phyloP scores from a whole-genome alignment of 2,113 vertebrate species.

The Paracanthobrama guichenoti region DNA sequence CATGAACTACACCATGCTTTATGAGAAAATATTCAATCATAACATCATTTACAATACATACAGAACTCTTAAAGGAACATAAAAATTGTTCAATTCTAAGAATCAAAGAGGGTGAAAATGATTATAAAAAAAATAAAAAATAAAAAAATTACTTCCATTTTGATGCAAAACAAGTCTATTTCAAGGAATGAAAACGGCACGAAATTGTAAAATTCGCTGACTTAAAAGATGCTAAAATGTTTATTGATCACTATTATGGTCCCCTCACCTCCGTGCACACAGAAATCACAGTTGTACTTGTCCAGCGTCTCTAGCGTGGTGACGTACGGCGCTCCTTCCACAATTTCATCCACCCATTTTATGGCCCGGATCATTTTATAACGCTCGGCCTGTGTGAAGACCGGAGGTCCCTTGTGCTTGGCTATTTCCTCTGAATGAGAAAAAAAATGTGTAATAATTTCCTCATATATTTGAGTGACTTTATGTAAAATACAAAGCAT shows the following conservation, averaged over 20 bases:
- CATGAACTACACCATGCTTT: neutral
- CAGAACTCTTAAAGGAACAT: neutral
- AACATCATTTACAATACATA: neutral
- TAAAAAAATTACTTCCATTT: neutral
- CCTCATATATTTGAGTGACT: neutral
- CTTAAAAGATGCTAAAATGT: neutral
- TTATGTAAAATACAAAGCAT: neutral
- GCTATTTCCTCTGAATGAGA: constrained; percentile 85
- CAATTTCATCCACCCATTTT: constrained; percentile 98
- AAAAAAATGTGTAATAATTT: neutral
- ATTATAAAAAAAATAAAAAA: neutral
- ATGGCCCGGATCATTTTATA: constrained; percentile 97
- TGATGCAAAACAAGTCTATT: neutral
- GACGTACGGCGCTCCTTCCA: constrained; percentile 92
- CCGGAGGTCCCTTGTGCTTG: constrained; percentile 95
- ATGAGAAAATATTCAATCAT: neutral
- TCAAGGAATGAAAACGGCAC: neutral
- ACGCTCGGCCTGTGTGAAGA: constrained; percentile 94
- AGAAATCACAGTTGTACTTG: constrained; percentile 93
- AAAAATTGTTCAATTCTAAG: neutral
- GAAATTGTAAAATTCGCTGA: neutral
- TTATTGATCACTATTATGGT: too few relatives aligned
- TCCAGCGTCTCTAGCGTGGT: constrained; percentile 94
- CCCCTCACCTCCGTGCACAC: constrained; percentile 90
- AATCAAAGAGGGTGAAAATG: neutral